Evolutionary conservation across 2,888 invertebrate genomes (phyloP), one percentile per base, ranked within the genome.

Genomic region (Drosophila kambysellisi): DNA sequence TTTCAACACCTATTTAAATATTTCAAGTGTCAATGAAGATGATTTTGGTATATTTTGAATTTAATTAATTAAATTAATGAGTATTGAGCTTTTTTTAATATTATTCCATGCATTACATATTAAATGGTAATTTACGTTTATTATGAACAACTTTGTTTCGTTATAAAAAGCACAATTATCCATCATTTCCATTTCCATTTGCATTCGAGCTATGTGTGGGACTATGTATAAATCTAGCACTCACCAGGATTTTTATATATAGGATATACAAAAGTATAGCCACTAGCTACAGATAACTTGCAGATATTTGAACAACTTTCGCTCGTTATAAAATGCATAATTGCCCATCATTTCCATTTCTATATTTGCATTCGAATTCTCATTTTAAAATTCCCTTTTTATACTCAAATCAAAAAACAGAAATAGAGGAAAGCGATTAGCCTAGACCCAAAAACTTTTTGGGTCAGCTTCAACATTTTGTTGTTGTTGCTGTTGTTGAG

Each of bases 401-500:
- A 17, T 17, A 17, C 25, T 7, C 4, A 4, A 17, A 48, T 25
- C 25, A 52, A 50, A 46, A 46, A 15, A 39, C 29, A 29, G 39
- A 12, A 20, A 4, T 8, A 15, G 8, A 15, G 25, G 12, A 39
- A 39, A 54, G 7, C 54, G 33, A 53, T 62, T 69, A 69, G 59
- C 65, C 33, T 33, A 29, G 48, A 37, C 37, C 30, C n/a, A 54
- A 69, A 65, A 41, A 50, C 9, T 66, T 52, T 48, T 52, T 60
- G 51, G 67, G 20, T n/a, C 25, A 57, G 37, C 43, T 70, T 63
- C n/a, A 48, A 56, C 25, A 51, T 32, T 59, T 74, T 63, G 46
- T 53, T 52, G 6, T 39, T 56, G 12, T 8, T 25, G 25, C 46
- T 50, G 35, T 41, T 57, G 29, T 41, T 8, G 39, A 68, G 46